Evolutionary conservation across 2,797 vertebrate genomes (phyloP).

Genomic region (Bradypus variegatus): DNA sequence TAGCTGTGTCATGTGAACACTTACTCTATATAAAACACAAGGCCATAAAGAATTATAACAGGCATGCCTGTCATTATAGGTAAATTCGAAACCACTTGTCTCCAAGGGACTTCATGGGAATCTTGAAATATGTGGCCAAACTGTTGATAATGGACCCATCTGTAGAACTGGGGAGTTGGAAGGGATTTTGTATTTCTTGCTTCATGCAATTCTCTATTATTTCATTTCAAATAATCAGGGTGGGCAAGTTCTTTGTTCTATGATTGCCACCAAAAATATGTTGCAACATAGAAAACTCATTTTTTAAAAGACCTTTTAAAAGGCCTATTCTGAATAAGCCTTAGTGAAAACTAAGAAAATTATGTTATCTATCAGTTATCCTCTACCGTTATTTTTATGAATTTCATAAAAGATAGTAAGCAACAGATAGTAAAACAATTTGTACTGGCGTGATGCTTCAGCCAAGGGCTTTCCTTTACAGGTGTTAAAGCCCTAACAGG

Average conservation of each 20-base stretch:
- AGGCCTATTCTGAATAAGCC: not conserved
- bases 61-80: not conserved
- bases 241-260: not conserved
- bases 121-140: not conserved
- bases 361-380: not conserved
- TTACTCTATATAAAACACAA: slow-evolving; percentile 18
- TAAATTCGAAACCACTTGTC: slow-evolving; percentile 15
- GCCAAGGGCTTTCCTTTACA: not conserved
- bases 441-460: not conserved
- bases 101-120: not conserved
- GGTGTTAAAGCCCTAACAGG: not conserved
- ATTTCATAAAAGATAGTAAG: not conserved
- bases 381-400: slow-evolving; percentile 1
- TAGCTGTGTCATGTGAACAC: slow-evolving; percentile 5
- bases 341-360: slow-evolving; percentile 14
- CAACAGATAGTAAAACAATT: not conserved
- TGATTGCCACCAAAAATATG: not conserved
- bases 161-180: not conserved
- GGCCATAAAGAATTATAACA: slow-evolving; percentile 14
- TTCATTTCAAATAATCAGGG: not conserved
- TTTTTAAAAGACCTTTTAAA: not conserved
- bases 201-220: not conserved
- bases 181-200: not conserved
- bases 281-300: not conserved
- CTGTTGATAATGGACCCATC: not conserved